Percentiles rank a stretch among this genome's conserved stretches.
These are phyloP conservation scores for Porphyrio hochstetteri DNA, from an alignment of 2,113 vertebrate genomes.

Conservation along the genomic window DNA sequence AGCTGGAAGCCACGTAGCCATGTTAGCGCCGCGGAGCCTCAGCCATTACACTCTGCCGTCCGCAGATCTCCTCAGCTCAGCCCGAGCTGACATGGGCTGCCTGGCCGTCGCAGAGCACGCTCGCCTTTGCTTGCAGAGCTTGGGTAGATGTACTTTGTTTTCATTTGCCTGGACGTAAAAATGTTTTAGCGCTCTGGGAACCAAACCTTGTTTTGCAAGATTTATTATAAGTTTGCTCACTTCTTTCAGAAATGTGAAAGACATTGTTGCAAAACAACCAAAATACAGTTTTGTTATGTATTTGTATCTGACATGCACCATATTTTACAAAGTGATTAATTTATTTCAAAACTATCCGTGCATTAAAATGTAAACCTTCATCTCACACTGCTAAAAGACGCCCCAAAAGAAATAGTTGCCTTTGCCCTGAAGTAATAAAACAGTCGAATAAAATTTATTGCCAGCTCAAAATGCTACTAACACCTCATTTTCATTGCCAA, in stretches of 20 bases:
- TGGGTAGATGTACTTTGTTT: background rate
- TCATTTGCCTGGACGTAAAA: background rate
- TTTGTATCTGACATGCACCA: background rate
- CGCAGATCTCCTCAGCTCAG: background rate
- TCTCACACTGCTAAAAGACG: background rate
- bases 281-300: background rate
- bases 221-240: background rate
- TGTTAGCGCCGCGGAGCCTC: background rate
- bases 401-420: conserved; percentile 16
- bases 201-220: background rate
- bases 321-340: background rate
- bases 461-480: conserved; percentile 45
- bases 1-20: background rate
- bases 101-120: rapidly evolving
- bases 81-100: background rate
- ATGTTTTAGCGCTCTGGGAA: background rate
- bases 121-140: background rate
- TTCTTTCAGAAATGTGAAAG: background rate
- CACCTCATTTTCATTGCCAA: conserved; percentile 52
- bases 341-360: background rate
- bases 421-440: conserved; percentile 31
- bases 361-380: background rate
- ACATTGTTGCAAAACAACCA: background rate
- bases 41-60: background rate
- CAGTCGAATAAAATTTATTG: conserved; percentile 41